Evolutionary conservation across 2,888 invertebrate species (phyloP), one percentile per base, ranked within the genome.

Genomic region (Girardia tigrina): DNA sequence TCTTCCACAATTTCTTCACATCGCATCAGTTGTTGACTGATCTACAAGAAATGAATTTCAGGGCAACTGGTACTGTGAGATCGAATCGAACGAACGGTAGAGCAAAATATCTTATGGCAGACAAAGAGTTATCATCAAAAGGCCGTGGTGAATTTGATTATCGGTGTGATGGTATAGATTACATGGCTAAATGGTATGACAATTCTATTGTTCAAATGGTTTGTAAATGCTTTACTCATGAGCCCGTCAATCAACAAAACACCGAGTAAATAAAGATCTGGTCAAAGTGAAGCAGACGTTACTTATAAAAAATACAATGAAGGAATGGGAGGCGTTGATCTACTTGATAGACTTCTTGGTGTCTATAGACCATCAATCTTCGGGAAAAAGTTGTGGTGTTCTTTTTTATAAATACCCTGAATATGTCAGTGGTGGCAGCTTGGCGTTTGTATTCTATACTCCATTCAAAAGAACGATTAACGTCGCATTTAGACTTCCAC

Each of bases 281-380:
- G 23, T 8, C 8, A 12, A 70, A 8, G 20, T 70, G 8, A 16
- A 12, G 23, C 71, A 70, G 20, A 16, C 71, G 23, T 12, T 14
- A 8, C 14, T 20, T 8, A 20, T n/a, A n/a, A n/a, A n/a, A n/a
- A n/a, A 20, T 70, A 14, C 71, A 20, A 14, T 20, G 20, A 8
- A n/a, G 72, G 72, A 23, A 72, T 72, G 72, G 72, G 72, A 27
- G 72, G 72, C n/a, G 72, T 72, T 16, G 72, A 72, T 72, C 23
- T 72, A n/a, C 26, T 72, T 27, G 72, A 72, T 29, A 27, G 72
- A 23, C 36, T 72, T 29, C 28, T 72, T 27, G 23, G 26, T 23
- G n/a, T 29, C n/a, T 72, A 72, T 72, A 27, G 72, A 27, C 72
- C 72, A 72, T 27, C 8, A 27, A 72, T 72, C n/a, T 29, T 27